Evolutionary conservation across 2,888 invertebrate genomes (phyloP), one percentile per base, ranked within the genome.

Genomic region (Oscheius onirici): DNA sequence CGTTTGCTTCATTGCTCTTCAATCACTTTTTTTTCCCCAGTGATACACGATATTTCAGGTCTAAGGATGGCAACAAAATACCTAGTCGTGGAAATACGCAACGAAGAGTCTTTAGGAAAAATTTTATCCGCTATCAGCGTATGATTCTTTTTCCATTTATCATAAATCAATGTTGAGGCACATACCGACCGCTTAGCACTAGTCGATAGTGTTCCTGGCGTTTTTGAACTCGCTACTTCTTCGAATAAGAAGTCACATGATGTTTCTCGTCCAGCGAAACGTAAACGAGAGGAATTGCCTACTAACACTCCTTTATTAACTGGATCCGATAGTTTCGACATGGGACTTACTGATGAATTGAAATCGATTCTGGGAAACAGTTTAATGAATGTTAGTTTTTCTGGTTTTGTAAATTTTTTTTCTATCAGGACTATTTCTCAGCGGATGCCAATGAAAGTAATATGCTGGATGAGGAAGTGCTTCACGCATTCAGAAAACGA

Each of bases 41-140:
- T n/a, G n/a, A n/a, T 20, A 49, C 10, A n/a, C 8, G 15, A 10
- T 2, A 49, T 49, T 49, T 49, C 17, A 10, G 17, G 49, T 15
- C 20, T 24, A 22, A n/a, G 24, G 20, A 63, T 63, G 63, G 13
- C 63, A 24, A 22, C 20, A 20, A 61, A 61, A 46, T 63, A 49
- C 17, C 28, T 63, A n/a, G 63, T 63, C 11, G 26, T 63, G 15
- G 63, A 63, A 63, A 13, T 46, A n/a, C 22, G 46, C 1, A 26
- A 63, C n/a, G 63, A 63, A 1, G 17, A 44, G 26, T 17, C 15
- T 3, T 8, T 63, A 2, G 63, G 20, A 46, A 28, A 26, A 34
- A n/a, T 63, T n/a, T 22, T 49, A 17, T 15, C 10, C n/a, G 5
- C 49, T 3, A 20, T 63, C n/a, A 17, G 22, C 10, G 63, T 63